Conservation (phyloP, 1,140 invertebrate species). For the Eulimnadia texana region DNA sequence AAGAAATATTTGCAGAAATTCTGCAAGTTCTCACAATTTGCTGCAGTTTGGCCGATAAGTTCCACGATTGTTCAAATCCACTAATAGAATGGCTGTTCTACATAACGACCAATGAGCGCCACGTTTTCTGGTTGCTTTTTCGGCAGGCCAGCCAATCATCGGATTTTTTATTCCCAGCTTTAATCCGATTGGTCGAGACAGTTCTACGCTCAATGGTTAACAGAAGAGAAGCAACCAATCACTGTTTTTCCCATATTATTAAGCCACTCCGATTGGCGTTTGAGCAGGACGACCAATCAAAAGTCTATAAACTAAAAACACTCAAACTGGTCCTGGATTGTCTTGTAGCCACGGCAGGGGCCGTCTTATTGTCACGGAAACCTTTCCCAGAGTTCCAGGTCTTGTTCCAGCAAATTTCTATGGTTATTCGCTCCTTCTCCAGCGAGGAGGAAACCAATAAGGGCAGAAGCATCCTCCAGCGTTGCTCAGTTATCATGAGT, state of each 20-base stretch:
- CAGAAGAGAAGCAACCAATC: no score
- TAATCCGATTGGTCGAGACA: background rate
- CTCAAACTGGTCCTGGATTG: constrained; percentile 6
- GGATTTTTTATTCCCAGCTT: background rate
- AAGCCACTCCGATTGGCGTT: background rate
- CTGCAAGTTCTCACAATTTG: background rate
- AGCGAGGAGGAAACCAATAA: constrained; percentile 3
- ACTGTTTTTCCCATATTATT: background rate
- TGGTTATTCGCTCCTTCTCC: background rate
- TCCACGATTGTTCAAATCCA: background rate
- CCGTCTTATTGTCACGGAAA: background rate
- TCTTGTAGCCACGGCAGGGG: background rate
- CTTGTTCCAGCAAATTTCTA: background rate
- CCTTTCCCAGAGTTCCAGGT: background rate
- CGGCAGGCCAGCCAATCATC: background rate
- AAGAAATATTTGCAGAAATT: background rate
- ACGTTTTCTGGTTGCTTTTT: constrained; percentile 8
- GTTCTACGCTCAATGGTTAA: background rate
- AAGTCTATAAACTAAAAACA: constrained; percentile 3
- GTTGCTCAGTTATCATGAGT: background rate
- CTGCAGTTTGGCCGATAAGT: background rate
- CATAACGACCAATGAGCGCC: background rate
- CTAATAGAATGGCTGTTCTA: background rate
- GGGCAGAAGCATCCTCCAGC: background rate
- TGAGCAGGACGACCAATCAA: constrained; percentile 4